Evolutionary conservation across 2,797 vertebrate species (phyloP).

Genomic region (Calcarius lapponicus): DNA sequence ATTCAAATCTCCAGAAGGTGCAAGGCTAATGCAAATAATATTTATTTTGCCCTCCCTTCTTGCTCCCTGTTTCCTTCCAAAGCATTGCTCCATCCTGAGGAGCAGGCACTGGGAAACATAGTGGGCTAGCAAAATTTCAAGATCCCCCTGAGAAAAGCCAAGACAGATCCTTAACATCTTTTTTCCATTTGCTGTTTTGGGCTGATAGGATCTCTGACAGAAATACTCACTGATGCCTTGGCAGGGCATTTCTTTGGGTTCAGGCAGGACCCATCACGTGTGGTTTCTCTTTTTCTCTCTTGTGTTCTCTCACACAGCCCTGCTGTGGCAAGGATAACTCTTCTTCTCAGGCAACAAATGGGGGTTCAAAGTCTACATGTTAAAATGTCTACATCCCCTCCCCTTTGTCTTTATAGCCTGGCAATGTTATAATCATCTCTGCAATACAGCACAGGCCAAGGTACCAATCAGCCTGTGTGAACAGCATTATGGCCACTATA

Average conservation of each 20-base stretch:
- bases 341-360: not conserved
- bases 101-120: not conserved
- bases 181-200: not conserved
- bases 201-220: not conserved
- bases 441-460: not conserved
- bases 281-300: not conserved
- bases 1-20: not conserved
- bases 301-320: rapidly evolving
- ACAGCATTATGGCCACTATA: not conserved
- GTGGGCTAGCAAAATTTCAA: not conserved
- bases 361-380: not conserved
- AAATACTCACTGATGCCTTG: not conserved
- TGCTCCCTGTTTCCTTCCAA: not conserved
- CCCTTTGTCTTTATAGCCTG: not conserved
- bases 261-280: not conserved
- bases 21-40: not conserved
- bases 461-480: not conserved
- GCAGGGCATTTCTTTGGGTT: not conserved
- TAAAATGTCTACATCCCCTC: not conserved
- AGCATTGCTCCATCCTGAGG: not conserved
- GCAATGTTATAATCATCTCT: not conserved
- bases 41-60: not conserved
- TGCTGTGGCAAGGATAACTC: not conserved
- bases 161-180: not conserved
- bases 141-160: not conserved